phyloP scores from a whole-genome alignment of 2,113 vertebrate species.

The Aspidoscelis tigris region DNA sequence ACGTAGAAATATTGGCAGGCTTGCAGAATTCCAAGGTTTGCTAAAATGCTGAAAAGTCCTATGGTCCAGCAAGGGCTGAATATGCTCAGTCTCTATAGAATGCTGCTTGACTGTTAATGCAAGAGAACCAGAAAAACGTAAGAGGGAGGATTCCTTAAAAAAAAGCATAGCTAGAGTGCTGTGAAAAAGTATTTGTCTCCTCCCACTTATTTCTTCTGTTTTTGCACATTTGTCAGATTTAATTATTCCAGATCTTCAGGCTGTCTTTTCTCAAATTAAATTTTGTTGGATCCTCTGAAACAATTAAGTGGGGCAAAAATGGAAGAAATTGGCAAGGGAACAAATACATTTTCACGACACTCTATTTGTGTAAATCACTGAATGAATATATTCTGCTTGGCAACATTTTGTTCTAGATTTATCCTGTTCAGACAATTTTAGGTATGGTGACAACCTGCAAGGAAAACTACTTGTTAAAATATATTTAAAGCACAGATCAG shows the following conservation, averaged over 20 bases:
- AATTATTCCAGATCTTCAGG: no score
- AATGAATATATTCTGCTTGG: background rate
- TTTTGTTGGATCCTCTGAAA: no score
- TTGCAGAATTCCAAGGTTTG: background rate
- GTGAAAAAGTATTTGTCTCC: no score
- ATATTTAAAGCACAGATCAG: background rate
- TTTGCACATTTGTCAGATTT: no score
- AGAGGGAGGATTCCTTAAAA: background rate
- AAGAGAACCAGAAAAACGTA: background rate
- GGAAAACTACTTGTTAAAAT: background rate
- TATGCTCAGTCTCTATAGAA: background rate
- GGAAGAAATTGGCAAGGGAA: no score
- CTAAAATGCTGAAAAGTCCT: background rate
- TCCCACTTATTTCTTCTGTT: no score
- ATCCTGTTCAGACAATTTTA: background rate
- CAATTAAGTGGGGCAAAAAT: no score
- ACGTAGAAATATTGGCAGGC: background rate
- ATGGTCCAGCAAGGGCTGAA: background rate
- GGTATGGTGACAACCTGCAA: background rate
- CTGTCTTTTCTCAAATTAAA: no score
- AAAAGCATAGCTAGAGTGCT: background rate
- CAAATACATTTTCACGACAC: no score
- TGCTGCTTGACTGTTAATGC: background rate
- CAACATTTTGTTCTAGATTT: background rate
- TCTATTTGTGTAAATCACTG: background rate